Conservation (phyloP, 2,113 vertebrate genomes). For the Porphyrio hochstetteri region DNA sequence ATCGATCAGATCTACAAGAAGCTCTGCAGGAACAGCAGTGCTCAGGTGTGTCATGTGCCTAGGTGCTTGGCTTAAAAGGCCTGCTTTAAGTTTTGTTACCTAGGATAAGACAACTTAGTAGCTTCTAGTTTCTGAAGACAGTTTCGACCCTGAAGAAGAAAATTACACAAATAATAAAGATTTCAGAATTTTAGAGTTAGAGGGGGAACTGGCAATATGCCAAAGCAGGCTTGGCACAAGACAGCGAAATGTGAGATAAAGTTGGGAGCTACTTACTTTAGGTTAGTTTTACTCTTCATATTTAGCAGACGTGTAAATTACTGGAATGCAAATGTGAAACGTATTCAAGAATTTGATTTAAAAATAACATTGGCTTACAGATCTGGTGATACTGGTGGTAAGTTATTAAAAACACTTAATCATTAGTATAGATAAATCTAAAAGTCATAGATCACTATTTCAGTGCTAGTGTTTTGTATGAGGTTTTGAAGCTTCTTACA, state of each 20-base stretch:
- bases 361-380: background rate
- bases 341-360: background rate
- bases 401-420: background rate
- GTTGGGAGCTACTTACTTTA: background rate
- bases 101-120: background rate
- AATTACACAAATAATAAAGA: background rate
- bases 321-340: background rate
- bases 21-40: constrained; percentile 89
- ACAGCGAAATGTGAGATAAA: background rate
- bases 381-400: background rate
- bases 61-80: background rate
- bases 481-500: background rate
- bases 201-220: background rate
- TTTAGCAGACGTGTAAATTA: background rate
- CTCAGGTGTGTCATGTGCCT: constrained; percentile 81
- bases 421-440: background rate
- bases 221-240: background rate
- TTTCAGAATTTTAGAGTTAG: background rate
- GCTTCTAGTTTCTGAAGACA: background rate
- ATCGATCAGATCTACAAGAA: constrained; percentile 94
- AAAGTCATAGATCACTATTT: background rate
- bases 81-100: background rate
- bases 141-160: background rate
- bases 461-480: background rate
- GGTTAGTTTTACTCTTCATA: background rate